Evolutionary conservation across 1,140 invertebrate genomes (phyloP).

Genomic region (Drosophila persimilis): DNA sequence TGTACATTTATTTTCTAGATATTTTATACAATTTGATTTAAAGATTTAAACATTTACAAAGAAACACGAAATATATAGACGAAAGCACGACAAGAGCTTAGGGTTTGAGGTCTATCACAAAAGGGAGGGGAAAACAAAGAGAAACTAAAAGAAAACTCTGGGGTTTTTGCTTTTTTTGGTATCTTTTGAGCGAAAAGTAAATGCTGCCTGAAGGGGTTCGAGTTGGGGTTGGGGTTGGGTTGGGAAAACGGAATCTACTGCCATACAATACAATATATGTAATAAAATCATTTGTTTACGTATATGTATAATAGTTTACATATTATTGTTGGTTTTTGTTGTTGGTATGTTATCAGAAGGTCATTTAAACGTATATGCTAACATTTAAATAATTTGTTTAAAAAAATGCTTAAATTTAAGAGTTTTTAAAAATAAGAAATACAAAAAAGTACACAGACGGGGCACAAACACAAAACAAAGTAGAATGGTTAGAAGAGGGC

Average conservation of each 20-base stretch:
- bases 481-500: background rate
- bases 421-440: conserved; percentile 57
- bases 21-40: conserved; percentile 63
- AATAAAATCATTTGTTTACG: conserved; percentile 76
- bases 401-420: conserved; percentile 63
- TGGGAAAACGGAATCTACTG: background rate
- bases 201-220: conserved; percentile 5
- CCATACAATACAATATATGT: conserved; percentile 49
- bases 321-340: conserved; percentile 51
- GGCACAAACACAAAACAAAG: conserved; percentile 14
- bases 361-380: conserved; percentile 37
- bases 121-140: conserved; percentile 13
- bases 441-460: conserved; percentile 38
- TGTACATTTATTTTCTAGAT: conserved; percentile 69
- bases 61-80: conserved; percentile 44
- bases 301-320: conserved; percentile 69
- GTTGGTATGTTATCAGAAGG: conserved; percentile 2
- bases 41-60: conserved; percentile 75
- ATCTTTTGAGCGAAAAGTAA: conserved; percentile 46
- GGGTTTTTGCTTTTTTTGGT: conserved; percentile 18
- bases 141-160: conserved; percentile 22
- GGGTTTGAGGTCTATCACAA: conserved; percentile 48
- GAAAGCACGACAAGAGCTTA: conserved; percentile 63
- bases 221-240: no score
- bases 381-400: conserved; percentile 63